Base-by-base conservation (phyloP, 2,797 vertebrate species). In the Borostomias antarcticus region DNA sequence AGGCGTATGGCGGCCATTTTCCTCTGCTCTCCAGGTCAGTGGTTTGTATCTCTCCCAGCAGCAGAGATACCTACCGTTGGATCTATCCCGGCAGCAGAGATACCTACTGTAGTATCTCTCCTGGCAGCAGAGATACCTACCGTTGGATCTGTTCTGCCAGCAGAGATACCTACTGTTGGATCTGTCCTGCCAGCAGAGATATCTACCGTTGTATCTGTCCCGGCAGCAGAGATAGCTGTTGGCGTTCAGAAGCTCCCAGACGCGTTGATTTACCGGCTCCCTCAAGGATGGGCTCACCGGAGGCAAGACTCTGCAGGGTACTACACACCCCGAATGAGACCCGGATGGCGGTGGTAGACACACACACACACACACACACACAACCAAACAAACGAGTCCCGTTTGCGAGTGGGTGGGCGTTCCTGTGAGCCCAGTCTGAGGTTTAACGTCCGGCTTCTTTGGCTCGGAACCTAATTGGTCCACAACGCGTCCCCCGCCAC, bases 151-250 rank as follows among this genome's bases (percentile, higher is more conserved):
- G n/a, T n/a, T n/a, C n/a, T n/a, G n/a, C n/a, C n/a, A n/a, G n/a
- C n/a, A 32, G 26, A 32, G 29, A 56, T 7, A 33, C 8, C n/a
- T n/a, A n/a, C n/a, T n/a, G n/a, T n/a, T n/a, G 21, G 9, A n/a
- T 50, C 47, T 50, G 9, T 50, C 28, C 28, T 53, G 28, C 23
- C 51, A 29, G 11, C 26, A 29, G 51, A 53, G 10, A 53, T 53
- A 23, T 29, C 23, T 53, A 26, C 28, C 51, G 4, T 53, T 53
- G 26, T 23, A 4, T 26, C n/a, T n/a, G n/a, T n/a, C n/a, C n/a
- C n/a, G n/a, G n/a, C n/a, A n/a, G n/a, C n/a, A 56, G 6, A 56
- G 53, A 56, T 29, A 56, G 30, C 53, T 56, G 53, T 30, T 30
- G 10, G 8, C 32, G 30, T 17, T 32, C 10, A n/a, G 17, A 32